Conservation (phyloP, 2,113 vertebrate species). For the Muntiacus muntjak region DNA sequence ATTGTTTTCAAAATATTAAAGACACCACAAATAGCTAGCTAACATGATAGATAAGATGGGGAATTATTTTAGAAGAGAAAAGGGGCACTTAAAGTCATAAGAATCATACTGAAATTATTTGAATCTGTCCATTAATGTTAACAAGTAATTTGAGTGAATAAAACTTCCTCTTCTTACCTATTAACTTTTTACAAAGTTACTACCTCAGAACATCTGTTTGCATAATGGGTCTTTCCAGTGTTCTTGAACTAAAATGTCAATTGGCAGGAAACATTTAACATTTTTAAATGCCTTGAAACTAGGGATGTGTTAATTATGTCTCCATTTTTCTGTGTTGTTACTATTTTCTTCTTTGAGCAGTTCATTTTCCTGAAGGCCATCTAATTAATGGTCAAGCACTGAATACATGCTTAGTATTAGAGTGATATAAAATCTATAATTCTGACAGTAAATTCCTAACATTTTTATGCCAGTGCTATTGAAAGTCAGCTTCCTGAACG, state of each 20-base stretch:
- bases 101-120: background rate
- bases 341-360: background rate
- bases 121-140: constrained; percentile 26
- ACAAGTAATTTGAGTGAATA: constrained; percentile 1
- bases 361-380: background rate
- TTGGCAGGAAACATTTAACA: constrained; percentile 49
- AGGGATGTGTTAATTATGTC: constrained; percentile 8
- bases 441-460: background rate
- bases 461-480: background rate
- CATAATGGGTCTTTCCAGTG: constrained; percentile 54
- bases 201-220: constrained; percentile 51
- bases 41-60: background rate
- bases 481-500: background rate
- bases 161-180: constrained; percentile 21
- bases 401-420: background rate
- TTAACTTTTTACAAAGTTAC: constrained; percentile 24
- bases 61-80: background rate
- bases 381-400: background rate
- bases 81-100: background rate
- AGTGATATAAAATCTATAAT: background rate
- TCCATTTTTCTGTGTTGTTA: background rate
- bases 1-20: background rate
- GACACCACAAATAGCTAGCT: background rate
- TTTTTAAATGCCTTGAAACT: constrained; percentile 29
- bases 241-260: constrained; percentile 69